Evolutionary conservation across 2,888 invertebrate genomes (phyloP).

Genomic region (Pandemis corylana): DNA sequence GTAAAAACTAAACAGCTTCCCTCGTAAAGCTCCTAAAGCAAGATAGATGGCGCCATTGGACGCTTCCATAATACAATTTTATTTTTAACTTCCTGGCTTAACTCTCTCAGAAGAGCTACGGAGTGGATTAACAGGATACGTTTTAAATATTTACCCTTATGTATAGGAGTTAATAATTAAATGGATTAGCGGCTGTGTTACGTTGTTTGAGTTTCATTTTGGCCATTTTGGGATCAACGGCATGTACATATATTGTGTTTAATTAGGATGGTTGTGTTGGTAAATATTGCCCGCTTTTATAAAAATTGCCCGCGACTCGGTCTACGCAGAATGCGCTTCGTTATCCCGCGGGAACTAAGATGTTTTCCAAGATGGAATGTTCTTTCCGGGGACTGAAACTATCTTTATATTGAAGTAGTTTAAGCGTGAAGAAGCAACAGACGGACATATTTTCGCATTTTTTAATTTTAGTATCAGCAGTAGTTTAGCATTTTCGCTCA

Average conservation of each 20-base stretch:
- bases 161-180: constrained; percentile 36
- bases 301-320: no score
- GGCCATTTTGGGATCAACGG: background rate
- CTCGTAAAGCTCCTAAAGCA: constrained; percentile 46
- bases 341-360: no score
- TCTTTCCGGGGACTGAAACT: no score
- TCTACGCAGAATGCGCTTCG: no score
- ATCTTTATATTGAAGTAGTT: no score
- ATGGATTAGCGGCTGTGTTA: constrained; percentile 10
- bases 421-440: no score
- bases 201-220: constrained; percentile 27
- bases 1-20: constrained; percentile 44
- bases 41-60: constrained; percentile 47
- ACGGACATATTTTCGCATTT: no score
- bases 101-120: constrained; percentile 38
- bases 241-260: background rate
- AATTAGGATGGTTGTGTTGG: no score
- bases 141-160: constrained; percentile 40
- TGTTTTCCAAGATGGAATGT: no score
- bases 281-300: no score
- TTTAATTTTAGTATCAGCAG: no score
- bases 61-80: constrained; percentile 42
- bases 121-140: constrained; percentile 36
- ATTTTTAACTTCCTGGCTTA: constrained; percentile 41
- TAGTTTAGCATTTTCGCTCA: no score